Evolutionary conservation across 2,888 invertebrate genomes (phyloP).

Genomic region (Achlya flavicornis): DNA sequence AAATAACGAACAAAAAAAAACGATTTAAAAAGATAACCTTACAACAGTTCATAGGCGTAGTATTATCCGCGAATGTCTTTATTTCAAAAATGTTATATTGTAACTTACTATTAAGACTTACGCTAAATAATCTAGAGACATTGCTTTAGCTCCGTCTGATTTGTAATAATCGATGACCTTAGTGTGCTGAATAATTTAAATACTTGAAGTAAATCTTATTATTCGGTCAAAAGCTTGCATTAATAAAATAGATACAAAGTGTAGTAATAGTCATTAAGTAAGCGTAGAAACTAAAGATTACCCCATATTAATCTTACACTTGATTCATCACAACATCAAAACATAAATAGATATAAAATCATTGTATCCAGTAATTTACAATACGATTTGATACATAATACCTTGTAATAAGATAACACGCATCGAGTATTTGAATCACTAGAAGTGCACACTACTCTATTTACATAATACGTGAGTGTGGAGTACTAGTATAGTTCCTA

Average conservation of each 20-base stretch:
- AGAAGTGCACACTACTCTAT: slow-evolving; percentile 49
- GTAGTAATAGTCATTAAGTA: too few relatives aligned
- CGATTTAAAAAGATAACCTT: neutral
- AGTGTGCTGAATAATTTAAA: neutral
- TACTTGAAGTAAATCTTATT: too few relatives aligned
- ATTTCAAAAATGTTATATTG: neutral
- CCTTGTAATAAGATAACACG: slow-evolving; percentile 54
- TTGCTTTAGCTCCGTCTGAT: neutral
- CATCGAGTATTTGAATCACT: slow-evolving; percentile 51
- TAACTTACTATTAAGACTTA: neutral
- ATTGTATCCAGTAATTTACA: slow-evolving; percentile 20
- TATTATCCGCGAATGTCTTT: neutral
- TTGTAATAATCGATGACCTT: neutral
- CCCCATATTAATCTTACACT: neutral
- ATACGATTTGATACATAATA: slow-evolving; percentile 47
- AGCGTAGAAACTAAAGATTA: neutral
- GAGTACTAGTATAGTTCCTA: neutral
- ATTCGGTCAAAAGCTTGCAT: too few relatives aligned
- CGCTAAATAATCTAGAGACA: neutral
- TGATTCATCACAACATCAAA: neutral
- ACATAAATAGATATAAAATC: slow-evolving; percentile 21
- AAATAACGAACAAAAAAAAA: neutral
- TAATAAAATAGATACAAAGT: too few relatives aligned
- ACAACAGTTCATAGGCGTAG: neutral
- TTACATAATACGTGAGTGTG: slow-evolving; percentile 28